Evolutionary conservation across 2,113 vertebrate species (phyloP).

Genomic region (Heterotilapia buettikoferi): DNA sequence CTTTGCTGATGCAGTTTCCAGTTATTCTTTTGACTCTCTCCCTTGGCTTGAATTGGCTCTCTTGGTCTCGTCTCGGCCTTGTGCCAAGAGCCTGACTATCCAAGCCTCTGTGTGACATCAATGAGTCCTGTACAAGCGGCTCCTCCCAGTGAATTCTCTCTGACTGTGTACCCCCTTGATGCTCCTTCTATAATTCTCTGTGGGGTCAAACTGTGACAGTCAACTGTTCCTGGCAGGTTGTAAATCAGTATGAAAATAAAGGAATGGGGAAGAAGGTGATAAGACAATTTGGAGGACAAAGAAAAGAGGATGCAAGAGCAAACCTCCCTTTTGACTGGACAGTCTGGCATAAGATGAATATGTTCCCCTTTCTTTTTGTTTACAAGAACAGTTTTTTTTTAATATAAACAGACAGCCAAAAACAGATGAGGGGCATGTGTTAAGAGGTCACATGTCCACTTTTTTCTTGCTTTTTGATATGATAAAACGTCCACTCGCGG

Average conservation of each 20-base stretch:
- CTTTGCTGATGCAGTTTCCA: slow-evolving; percentile 92
- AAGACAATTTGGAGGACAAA: slow-evolving; percentile 40
- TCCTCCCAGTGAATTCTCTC: slow-evolving; percentile 53
- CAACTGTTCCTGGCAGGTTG: slow-evolving; percentile 32
- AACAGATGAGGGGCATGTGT: slow-evolving; percentile 28
- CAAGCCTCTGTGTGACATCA: slow-evolving; percentile 70
- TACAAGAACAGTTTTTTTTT: slow-evolving; percentile 6
- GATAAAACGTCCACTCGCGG: slow-evolving; percentile 10
- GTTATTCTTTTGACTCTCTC: slow-evolving; percentile 86
- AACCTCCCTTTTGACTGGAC: slow-evolving; percentile 1
- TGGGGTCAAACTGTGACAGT: slow-evolving; percentile 40
- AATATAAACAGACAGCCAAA: slow-evolving; percentile 3
- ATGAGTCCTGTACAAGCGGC: slow-evolving; percentile 32
- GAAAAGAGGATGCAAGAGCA: slow-evolving; percentile 8
- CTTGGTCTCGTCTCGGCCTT: slow-evolving; percentile 59
- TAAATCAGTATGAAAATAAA: slow-evolving; percentile 56
- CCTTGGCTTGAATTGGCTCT: slow-evolving; percentile 63
- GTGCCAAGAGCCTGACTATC: slow-evolving; percentile 42
- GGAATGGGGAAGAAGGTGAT: slow-evolving; percentile 32
- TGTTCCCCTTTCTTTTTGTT: neutral
- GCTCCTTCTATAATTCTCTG: slow-evolving; percentile 32
- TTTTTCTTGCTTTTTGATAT: slow-evolving; percentile 12
- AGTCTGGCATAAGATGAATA: slow-evolving; percentile 46
- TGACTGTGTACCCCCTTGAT: slow-evolving; percentile 20
- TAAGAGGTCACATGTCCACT: slow-evolving; percentile 13